Evolutionary conservation across 2,888 invertebrate species (phyloP).

Genomic region (Drosophila leonis): DNA sequence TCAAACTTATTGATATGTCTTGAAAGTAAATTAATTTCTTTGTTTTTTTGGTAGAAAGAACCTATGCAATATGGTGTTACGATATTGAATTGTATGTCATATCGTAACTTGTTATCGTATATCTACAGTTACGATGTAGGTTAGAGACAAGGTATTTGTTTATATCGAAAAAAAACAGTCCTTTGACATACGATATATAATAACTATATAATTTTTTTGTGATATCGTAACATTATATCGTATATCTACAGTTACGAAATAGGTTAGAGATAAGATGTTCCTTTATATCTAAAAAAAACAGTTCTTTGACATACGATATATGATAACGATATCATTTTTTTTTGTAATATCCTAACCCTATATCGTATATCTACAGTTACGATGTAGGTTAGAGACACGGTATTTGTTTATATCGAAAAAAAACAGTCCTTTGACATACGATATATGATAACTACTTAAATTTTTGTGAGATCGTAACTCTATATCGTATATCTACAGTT

Average conservation of each 20-base stretch:
- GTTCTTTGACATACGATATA: too few species aligned
- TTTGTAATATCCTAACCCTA: too few species aligned
- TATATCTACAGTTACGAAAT: not conserved
- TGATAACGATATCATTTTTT: too few species aligned
- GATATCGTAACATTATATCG: not conserved
- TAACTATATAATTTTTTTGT: not conserved
- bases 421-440: not conserved
- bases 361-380: not conserved
- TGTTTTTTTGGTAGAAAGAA: not conserved
- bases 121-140: not conserved
- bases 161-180: accelerated
- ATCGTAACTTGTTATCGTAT: not conserved
- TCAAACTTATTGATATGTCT: too few species aligned
- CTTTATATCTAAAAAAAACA: too few species aligned
- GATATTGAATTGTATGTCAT: not conserved
- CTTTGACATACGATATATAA: not conserved
- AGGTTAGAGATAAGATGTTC: too few species aligned
- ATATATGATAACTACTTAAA: not conserved
- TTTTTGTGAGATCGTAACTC: not conserved
- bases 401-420: not conserved
- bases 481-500: not conserved
- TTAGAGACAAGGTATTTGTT: not conserved
- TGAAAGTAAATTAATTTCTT: too few species aligned
- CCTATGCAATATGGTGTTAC: not conserved
- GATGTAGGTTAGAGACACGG: not conserved